These are phyloP conservation scores for Dreissena polymorpha DNA, from an alignment of 1,140 invertebrate genomes.

Conservation along the genomic window DNA sequence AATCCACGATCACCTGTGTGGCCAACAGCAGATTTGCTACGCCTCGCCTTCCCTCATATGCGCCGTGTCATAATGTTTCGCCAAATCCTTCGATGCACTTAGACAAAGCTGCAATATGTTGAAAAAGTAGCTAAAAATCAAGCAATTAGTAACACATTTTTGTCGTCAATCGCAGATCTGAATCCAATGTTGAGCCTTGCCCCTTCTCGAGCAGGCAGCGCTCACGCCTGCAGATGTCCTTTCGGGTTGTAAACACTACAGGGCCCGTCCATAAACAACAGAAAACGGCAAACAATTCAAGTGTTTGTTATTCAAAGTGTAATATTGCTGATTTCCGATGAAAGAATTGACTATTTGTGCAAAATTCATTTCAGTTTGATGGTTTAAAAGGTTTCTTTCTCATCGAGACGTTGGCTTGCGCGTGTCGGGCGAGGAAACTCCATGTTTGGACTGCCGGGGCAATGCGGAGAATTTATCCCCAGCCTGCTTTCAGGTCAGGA, in stretches of 20 bases:
- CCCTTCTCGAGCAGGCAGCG: conserved; percentile 3
- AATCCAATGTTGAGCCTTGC: too few species aligned
- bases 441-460: conserved; percentile 38
- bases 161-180: not conserved
- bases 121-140: conserved; percentile 1
- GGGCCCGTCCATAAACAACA: conserved; percentile 47
- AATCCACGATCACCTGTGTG: too few species aligned
- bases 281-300: conserved; percentile 54
- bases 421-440: conserved; percentile 31
- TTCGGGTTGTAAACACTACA: conserved; percentile 36
- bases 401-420: conserved; percentile 17
- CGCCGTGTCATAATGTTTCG: too few species aligned
- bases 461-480: conserved; percentile 23
- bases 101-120: not conserved
- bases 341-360: conserved; percentile 57
- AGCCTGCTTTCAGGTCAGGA: conserved; percentile 38
- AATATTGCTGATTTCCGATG: conserved; percentile 58
- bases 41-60: too few species aligned
- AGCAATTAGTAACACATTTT: conserved; percentile 28
- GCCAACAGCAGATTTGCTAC: too few species aligned
- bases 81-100: not conserved
- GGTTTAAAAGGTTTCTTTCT: conserved; percentile 36
- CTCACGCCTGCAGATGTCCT: conserved; percentile 9
- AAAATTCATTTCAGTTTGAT: conserved; percentile 58
- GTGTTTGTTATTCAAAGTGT: conserved; percentile 56